Evolutionary conservation across 2,797 vertebrate genomes (phyloP).

Genomic region (Todus mexicanus): DNA sequence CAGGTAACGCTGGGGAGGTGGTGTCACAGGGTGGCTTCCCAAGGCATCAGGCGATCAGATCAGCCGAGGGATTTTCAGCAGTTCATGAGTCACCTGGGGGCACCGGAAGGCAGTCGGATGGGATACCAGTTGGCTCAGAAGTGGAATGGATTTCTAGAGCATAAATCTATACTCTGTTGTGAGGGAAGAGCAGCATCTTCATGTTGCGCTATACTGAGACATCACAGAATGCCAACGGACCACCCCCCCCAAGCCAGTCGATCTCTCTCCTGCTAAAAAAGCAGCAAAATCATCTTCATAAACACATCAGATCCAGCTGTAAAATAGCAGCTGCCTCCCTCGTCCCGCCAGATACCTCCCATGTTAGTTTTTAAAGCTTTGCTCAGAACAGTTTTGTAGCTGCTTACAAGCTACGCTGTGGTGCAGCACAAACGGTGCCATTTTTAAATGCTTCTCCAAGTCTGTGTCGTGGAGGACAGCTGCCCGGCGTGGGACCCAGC

Average conservation of each 20-base stretch:
- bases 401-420: rapidly evolving
- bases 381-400: background rate
- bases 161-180: background rate
- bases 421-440: background rate
- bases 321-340: background rate
- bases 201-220: rapidly evolving
- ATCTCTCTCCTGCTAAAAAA: background rate
- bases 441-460: background rate
- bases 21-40: background rate
- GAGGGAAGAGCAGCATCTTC: background rate
- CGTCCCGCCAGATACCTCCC: background rate
- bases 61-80: background rate
- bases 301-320: background rate
- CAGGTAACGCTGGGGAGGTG: slow-evolving; percentile 58
- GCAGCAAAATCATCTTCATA: background rate
- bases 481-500: background rate
- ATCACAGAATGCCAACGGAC: background rate
- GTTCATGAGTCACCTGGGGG: background rate
- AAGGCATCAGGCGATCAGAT: background rate
- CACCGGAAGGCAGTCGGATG: background rate
- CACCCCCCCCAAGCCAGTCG: background rate
- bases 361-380: background rate
- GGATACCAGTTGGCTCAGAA: background rate
- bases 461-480: background rate
- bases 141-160: background rate